phyloP scores from a whole-genome alignment of 2,113 vertebrate species.

The Pan paniscus region DNA sequence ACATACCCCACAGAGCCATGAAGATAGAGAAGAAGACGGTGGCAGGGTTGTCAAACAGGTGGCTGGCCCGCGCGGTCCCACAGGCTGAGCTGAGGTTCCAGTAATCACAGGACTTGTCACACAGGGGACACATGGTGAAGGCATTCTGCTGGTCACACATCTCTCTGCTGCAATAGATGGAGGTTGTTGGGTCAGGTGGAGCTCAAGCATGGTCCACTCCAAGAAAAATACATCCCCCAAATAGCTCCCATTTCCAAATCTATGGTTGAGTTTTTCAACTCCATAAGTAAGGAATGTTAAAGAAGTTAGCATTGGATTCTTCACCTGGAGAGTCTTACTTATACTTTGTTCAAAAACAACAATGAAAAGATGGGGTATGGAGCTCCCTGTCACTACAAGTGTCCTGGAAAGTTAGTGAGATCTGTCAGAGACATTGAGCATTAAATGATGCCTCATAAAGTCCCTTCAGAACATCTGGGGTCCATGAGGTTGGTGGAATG shows the following conservation, averaged over 20 bases:
- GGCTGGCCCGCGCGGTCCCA: constrained; percentile 92
- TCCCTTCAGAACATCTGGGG: not conserved
- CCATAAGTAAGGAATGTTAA: not conserved
- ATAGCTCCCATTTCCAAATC: not conserved
- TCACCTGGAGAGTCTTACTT: not conserved
- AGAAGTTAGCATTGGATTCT: not conserved
- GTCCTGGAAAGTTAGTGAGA: not conserved
- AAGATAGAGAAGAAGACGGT: constrained; percentile 98
- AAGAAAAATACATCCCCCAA: not conserved
- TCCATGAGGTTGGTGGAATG: not conserved
- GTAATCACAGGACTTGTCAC: constrained; percentile 95
- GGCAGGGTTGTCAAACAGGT: constrained; percentile 98
- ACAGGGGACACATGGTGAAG: constrained; percentile 99
- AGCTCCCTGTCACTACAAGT: not conserved
- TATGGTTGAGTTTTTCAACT: not conserved
- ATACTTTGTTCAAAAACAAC: not conserved
- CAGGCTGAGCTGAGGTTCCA: constrained; percentile 97
- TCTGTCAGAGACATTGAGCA: not conserved
- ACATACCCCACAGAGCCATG: constrained; percentile 99
- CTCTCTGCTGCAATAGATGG: constrained; percentile 88
- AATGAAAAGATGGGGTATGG: not conserved
- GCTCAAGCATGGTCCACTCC: not conserved
- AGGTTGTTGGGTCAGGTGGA: not conserved
- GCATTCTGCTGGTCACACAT: constrained; percentile 93
- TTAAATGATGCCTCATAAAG: not conserved